These are phyloP conservation scores for Antheraea pernyi DNA, from an alignment of 1,140 invertebrate species.

Conservation along the genomic window DNA sequence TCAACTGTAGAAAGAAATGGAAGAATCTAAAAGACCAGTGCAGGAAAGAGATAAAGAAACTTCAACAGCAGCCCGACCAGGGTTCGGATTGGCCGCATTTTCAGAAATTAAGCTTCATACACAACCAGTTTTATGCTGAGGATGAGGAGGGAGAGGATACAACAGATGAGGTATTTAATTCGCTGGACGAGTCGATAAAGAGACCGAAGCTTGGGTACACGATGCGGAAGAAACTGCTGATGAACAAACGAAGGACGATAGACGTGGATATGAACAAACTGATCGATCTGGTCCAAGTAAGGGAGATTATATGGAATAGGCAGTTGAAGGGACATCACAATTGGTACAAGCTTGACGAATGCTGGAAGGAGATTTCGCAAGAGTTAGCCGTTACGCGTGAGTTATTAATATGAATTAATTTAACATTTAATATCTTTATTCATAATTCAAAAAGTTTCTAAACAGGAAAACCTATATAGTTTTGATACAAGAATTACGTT, in stretches of 20 bases:
- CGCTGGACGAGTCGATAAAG: conserved; percentile 66
- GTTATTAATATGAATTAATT: conserved; percentile 27
- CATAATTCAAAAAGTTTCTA: no score
- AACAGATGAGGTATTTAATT: conserved; percentile 60
- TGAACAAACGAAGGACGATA: conserved; percentile 66
- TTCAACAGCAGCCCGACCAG: conserved; percentile 25
- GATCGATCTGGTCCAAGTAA: conserved; percentile 57
- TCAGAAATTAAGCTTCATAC: conserved; percentile 64
- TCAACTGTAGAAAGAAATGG: conserved; percentile 72
- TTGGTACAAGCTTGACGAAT: conserved; percentile 71
- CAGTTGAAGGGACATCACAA: conserved; percentile 70
- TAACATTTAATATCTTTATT: neutral
- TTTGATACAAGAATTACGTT: no score
- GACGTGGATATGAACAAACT: conserved; percentile 70
- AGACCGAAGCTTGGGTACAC: conserved; percentile 65
- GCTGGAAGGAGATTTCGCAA: conserved; percentile 69
- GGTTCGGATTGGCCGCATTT: conserved; percentile 72
- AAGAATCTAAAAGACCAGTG: conserved; percentile 75
- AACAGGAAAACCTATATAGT: no score
- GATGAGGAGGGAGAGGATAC: conserved; percentile 66
- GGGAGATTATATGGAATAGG: conserved; percentile 70
- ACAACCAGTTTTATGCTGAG: conserved; percentile 66
- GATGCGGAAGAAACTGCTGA: conserved; percentile 67
- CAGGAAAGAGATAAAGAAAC: conserved; percentile 72
- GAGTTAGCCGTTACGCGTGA: conserved; percentile 66